phyloP scores from a whole-genome alignment of 1,140 invertebrate genomes.

The Drosophila ironensis region DNA sequence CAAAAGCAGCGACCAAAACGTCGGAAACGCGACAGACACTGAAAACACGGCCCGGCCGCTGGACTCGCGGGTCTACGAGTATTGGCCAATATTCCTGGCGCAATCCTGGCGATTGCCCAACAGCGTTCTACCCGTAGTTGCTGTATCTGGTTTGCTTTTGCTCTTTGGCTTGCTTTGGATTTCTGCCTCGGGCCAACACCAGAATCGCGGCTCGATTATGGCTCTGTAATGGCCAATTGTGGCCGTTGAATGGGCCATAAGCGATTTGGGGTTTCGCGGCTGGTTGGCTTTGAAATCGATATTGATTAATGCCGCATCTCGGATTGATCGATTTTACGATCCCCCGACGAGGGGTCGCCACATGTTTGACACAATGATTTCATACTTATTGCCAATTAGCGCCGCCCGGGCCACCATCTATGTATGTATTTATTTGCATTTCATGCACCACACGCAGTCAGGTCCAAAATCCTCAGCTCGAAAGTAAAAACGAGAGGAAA shows the following conservation, averaged over 20 bases:
- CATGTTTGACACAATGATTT: slow-evolving; percentile 19
- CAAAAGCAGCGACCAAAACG: neutral
- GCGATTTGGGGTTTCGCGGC: neutral
- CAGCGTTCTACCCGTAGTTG: slow-evolving; percentile 40
- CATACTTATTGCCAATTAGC: slow-evolving; percentile 53
- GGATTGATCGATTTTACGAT: neutral
- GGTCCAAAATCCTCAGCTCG: too few species aligned
- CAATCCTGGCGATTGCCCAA: slow-evolving; percentile 29
- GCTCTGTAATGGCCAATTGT: slow-evolving; percentile 6
- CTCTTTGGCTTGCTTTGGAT: too few species aligned
- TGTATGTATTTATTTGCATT: slow-evolving; percentile 9
- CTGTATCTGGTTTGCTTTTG: slow-evolving; percentile 3
- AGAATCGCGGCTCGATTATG: too few species aligned
- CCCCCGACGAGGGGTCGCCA: neutral
- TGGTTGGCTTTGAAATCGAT: too few species aligned
- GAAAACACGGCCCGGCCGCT: neutral
- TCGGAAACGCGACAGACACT: neutral
- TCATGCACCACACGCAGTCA: too few species aligned
- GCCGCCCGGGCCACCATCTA: neutral
- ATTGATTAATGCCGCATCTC: neutral
- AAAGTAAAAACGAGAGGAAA: too few species aligned
- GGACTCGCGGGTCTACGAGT: neutral
- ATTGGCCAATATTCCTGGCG: slow-evolving; percentile 36
- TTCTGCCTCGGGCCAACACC: too few species aligned
- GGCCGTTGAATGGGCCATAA: slow-evolving; percentile 8